Evolutionary conservation across 2,888 invertebrate species (phyloP).

Genomic region (Papilio demoleus): DNA sequence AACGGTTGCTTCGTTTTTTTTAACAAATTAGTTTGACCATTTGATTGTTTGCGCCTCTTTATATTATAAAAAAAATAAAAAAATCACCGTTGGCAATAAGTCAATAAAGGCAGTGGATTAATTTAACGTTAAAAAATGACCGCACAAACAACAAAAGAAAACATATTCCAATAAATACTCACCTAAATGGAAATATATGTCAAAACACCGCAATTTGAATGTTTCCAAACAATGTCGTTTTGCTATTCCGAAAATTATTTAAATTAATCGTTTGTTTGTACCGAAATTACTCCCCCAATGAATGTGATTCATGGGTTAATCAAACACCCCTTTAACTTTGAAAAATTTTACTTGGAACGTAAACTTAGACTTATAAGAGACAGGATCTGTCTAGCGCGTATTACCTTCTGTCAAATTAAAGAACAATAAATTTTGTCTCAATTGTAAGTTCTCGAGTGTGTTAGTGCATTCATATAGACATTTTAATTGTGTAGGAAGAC

Average conservation of each 20-base stretch:
- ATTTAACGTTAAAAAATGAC: not conserved
- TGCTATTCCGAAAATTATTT: slow-evolving; percentile 22
- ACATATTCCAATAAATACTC: not conserved
- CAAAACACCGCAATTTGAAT: not conserved
- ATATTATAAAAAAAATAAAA: too few species aligned
- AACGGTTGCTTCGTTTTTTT: too few species aligned
- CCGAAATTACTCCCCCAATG: slow-evolving; percentile 23
- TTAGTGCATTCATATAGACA: not conserved
- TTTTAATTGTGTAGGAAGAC: too few species aligned
- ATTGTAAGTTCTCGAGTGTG: not conserved
- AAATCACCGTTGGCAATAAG: too few species aligned
- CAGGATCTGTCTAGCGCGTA: not conserved
- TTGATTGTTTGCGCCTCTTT: too few species aligned
- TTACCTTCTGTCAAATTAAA: not conserved
- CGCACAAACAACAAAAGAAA: not conserved
- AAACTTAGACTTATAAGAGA: slow-evolving; percentile 22
- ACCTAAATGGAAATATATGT: not conserved
- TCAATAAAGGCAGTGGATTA: too few species aligned
- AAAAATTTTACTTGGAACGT: slow-evolving; percentile 46
- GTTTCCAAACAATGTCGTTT: slow-evolving; percentile 13
- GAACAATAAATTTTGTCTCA: not conserved
- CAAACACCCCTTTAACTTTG: slow-evolving; percentile 36
- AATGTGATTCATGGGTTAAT: slow-evolving; percentile 41
- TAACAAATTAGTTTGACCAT: too few species aligned
- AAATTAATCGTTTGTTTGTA: slow-evolving; percentile 29